These are phyloP conservation scores for Emydoidea blandingii DNA, from an alignment of 2,797 vertebrate genomes.

Conservation along the genomic window DNA sequence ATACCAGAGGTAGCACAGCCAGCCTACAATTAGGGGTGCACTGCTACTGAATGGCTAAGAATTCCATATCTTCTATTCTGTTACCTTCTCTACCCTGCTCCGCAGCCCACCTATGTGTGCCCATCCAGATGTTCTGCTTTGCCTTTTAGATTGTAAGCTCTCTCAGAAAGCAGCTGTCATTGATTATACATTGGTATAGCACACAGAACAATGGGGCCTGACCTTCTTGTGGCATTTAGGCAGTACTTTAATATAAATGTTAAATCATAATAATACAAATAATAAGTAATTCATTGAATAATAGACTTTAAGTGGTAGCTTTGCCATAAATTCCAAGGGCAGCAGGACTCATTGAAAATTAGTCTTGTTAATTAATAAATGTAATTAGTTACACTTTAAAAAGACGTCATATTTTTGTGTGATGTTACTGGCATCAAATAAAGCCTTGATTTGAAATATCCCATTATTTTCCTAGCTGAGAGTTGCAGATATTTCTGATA, in stretches of 20 bases:
- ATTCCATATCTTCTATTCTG: neutral
- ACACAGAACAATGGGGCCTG: accelerated
- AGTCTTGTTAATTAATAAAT: neutral
- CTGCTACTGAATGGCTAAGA: neutral
- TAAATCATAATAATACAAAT: neutral
- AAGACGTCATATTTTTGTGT: neutral
- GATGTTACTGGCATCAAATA: neutral
- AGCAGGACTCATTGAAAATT: neutral
- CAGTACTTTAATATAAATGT: neutral
- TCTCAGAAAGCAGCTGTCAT: neutral
- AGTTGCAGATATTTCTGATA: neutral
- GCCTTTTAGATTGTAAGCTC: neutral
- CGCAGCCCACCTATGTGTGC: neutral
- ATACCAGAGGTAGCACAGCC: neutral
- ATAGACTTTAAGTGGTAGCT: neutral
- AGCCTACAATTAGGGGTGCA: neutral
- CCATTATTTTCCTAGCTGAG: neutral
- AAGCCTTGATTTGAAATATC: neutral
- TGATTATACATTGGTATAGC: neutral
- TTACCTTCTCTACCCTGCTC: neutral
- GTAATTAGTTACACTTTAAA: neutral
- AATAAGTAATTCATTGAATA: neutral
- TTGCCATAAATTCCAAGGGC: neutral
- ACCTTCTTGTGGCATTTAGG: neutral
- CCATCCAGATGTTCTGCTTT: neutral